These are phyloP conservation scores for Frieseomelitta varia DNA, from an alignment of 1,140 invertebrate species.

Conservation along the genomic window DNA sequence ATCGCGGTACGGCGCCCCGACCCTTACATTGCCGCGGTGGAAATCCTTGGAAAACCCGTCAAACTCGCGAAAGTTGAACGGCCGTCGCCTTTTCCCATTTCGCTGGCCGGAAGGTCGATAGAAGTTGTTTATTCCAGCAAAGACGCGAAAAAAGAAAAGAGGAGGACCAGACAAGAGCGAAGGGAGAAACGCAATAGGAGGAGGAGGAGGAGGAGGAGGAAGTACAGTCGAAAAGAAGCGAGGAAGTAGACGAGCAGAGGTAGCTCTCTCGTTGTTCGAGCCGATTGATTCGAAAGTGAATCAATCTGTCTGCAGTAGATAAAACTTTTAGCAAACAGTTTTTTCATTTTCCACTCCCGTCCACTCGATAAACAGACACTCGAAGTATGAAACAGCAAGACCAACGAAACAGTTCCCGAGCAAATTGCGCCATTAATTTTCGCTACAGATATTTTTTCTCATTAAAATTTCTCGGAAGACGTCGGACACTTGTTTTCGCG, in stretches of 20 bases:
- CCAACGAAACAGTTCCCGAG: neutral
- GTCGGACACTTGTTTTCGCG: neutral
- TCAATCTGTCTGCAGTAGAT: constrained; percentile 74
- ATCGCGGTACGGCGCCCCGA: constrained; percentile 46
- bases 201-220: neutral
- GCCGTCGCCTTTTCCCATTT: constrained; percentile 70
- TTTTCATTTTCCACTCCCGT: constrained; percentile 40
- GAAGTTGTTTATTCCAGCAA: constrained; percentile 76
- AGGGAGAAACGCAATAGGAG: constrained; percentile 30
- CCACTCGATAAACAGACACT: constrained; percentile 27
- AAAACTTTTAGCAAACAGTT: constrained; percentile 74
- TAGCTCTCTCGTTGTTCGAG: constrained; percentile 63
- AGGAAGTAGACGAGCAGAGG: constrained; percentile 35
- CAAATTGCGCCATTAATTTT: neutral
- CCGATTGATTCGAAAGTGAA: constrained; percentile 68
- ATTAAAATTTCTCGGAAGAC: neutral
- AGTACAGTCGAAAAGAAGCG: constrained; percentile 42
- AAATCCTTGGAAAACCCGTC: constrained; percentile 70
- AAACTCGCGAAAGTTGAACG: constrained; percentile 69
- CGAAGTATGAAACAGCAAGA: neutral
- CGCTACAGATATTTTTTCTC: no score
- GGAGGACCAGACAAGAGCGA: constrained; percentile 44
- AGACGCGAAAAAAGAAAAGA: constrained; percentile 54
- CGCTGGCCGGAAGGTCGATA: constrained; percentile 70
- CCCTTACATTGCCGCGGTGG: constrained; percentile 66